Evolutionary conservation across 2,797 vertebrate species (phyloP).

Genomic region (Falco naumanni): DNA sequence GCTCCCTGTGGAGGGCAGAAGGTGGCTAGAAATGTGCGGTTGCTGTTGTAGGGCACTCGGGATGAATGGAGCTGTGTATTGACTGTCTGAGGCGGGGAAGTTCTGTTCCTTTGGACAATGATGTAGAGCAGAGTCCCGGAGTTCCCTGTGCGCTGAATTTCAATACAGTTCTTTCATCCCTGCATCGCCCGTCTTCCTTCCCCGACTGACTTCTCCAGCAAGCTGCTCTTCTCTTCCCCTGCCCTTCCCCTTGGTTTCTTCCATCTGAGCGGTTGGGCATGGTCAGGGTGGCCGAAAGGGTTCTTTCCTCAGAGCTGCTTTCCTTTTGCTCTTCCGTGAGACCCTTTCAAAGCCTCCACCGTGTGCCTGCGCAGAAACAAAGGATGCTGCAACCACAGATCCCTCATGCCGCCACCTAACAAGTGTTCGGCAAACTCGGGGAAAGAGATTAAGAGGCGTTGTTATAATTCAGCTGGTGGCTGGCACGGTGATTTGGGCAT

Average conservation of each 20-base stretch:
- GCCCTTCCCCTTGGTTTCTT: not conserved
- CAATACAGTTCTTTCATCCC: not conserved
- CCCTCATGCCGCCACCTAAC: not conserved
- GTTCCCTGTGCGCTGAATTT: not conserved
- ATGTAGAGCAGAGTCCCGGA: too few relatives aligned
- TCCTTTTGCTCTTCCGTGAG: not conserved
- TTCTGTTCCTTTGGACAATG: not conserved
- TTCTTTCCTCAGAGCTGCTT: not conserved
- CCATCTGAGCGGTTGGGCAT: rapidly evolving
- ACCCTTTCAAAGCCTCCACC: not conserved
- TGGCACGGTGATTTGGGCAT: not conserved
- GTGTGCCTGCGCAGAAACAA: not conserved
- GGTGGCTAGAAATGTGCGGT: not conserved
- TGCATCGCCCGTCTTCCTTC: not conserved
- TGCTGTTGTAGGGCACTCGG: not conserved
- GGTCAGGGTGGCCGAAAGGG: not conserved
- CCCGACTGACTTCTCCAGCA: not conserved
- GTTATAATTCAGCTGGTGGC: not conserved
- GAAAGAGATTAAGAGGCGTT: not conserved
- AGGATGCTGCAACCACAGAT: not conserved
- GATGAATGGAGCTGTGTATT: not conserved
- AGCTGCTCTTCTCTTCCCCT: not conserved
- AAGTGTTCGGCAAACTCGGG: not conserved
- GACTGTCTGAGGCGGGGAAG: not conserved
- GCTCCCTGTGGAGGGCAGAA: not conserved